phyloP scores from a whole-genome alignment of 2,113 vertebrate species.

The Ammodytes marinus region DNA sequence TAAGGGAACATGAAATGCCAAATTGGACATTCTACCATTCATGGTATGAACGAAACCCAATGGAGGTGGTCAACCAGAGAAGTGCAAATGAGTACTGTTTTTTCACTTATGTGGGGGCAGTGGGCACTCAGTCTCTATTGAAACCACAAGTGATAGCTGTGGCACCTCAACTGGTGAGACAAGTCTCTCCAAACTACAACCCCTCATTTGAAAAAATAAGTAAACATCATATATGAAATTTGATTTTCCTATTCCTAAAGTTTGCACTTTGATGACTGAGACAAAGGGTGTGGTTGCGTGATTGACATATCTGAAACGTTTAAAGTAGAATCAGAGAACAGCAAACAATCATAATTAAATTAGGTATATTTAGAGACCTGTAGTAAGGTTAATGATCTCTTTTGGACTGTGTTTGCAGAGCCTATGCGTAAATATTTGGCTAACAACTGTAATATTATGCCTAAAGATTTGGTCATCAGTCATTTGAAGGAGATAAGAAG shows the following conservation, averaged over 20 bases:
- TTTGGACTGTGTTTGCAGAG: background rate
- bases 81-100: background rate
- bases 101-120: conserved; percentile 26
- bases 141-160: conserved; percentile 21
- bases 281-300: background rate
- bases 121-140: background rate
- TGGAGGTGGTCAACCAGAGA: background rate
- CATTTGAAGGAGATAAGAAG: background rate
- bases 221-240: background rate
- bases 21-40: background rate
- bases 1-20: no score
- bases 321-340: conserved; percentile 23
- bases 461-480: background rate
- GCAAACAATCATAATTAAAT: conserved; percentile 12
- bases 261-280: background rate
- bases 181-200: background rate
- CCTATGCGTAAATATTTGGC: conserved; percentile 19
- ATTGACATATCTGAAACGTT: background rate
- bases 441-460: conserved; percentile 11
- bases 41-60: conserved; percentile 1
- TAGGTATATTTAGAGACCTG: background rate
- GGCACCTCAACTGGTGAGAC: conserved; percentile 1
- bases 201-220: background rate
- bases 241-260: no score
- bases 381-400: background rate